A percentile compares a stretch with the other conserved stretches of the same genome.
These are phyloP conservation scores for Oreochromis mossambicus DNA, from an alignment of 2,797 vertebrate species.

Conservation along the genomic window DNA sequence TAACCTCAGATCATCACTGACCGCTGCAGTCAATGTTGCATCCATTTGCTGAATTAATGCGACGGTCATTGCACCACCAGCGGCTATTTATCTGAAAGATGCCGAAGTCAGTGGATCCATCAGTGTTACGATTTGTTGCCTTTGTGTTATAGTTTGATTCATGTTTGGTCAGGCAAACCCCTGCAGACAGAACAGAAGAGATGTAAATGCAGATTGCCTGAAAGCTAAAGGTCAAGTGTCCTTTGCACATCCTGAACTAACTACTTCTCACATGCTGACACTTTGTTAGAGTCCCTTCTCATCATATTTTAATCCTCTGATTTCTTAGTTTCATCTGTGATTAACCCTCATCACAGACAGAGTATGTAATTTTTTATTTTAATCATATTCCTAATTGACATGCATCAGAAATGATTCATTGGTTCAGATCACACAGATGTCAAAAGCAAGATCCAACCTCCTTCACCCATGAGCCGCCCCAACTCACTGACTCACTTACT, in stretches of 20 bases:
- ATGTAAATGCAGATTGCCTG: background rate
- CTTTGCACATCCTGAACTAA: background rate
- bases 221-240: background rate
- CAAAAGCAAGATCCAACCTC: background rate
- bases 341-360: no score
- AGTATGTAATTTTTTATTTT: background rate
- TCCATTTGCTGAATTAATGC: background rate
- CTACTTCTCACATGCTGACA: background rate
- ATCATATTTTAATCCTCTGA: rapidly evolving
- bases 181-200: conserved; percentile 26
- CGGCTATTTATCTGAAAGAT: conserved; percentile 82
- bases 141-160: conserved; percentile 55
- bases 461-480: background rate
- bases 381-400: background rate
- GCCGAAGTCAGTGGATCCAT: conserved; percentile 71
- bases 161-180: conserved; percentile 73
- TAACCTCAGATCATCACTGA: conserved; percentile 28
- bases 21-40: conserved; percentile 67
- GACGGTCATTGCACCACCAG: conserved; percentile 69
- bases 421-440: background rate
- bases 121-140: conserved; percentile 49
- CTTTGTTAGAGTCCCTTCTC: rapidly evolving
- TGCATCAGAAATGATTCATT: background rate
- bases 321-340: rapidly evolving
- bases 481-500: background rate